phyloP scores from a whole-genome alignment of 2,888 invertebrate genomes.

The Arctia plantaginis region DNA sequence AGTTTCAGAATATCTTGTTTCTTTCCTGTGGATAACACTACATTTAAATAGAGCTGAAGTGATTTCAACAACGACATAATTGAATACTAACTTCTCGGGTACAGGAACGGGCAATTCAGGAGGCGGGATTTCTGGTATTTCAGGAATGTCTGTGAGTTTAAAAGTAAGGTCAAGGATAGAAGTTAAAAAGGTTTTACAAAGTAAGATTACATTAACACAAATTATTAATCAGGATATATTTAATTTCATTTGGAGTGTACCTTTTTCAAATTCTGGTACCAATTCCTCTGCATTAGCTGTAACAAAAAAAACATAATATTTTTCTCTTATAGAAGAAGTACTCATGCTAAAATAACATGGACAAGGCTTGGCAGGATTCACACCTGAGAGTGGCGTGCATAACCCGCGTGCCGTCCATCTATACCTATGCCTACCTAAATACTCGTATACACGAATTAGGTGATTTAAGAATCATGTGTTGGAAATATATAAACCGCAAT shows the following conservation, averaged over 20 bases:
- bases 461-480: too few species aligned
- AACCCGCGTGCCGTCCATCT: too few species aligned
- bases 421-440: too few species aligned
- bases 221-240: not conserved
- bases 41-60: not conserved
- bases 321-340: not conserved
- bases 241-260: conserved; percentile 39
- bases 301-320: conserved; percentile 33
- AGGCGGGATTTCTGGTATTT: conserved; percentile 74
- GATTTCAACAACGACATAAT: not conserved
- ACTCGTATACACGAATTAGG: too few species aligned
- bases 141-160: conserved; percentile 73
- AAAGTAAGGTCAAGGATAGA: conserved; percentile 27
- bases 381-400: not conserved
- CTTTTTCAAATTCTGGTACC: conserved; percentile 67
- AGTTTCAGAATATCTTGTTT: too few species aligned
- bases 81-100: conserved; percentile 69
- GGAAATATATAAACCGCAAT: too few species aligned
- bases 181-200: conserved; percentile 1
- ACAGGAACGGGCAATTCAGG: conserved; percentile 69
- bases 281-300: conserved; percentile 63
- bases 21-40: not conserved
- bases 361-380: not conserved
- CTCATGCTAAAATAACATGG: not conserved
- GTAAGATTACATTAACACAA: not conserved